Evolutionary conservation across 35 echinoderm and acorn worm species (phyloP), one percentile per base, ranked within the genome.

Genomic region (Apostichopus californicus): DNA sequence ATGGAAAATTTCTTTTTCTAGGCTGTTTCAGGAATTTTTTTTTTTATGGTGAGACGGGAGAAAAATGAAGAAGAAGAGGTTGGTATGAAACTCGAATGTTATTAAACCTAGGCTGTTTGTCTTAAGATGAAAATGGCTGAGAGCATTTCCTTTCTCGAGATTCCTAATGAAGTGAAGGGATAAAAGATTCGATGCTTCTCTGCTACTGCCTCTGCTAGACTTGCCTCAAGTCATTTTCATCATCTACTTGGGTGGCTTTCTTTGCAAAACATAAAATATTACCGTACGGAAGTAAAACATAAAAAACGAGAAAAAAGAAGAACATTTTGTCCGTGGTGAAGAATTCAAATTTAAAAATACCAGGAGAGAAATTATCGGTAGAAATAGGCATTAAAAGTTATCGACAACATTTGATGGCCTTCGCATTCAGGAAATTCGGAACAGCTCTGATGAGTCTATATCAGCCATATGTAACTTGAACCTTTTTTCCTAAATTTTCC

Each of bases 61-160:
- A 46, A 46, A 34, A 34, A 34, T 34, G 34, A 46, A 46, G 34
- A 46, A 46, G 34, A 46, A 46, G 34, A 46, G 34, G 34, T 46
- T 56, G n/a, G 8, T 83, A 8, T 83, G 53, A 34, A 83, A 83
- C 80, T 34, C 55, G 52, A 83, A 53, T 83, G 80, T 83, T 83
- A 83, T 55, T 46, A 83, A 83, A 83, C 10, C 46, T 34, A 83
- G 80, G 5, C 53, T 83, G 80, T 83, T 83, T 83, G 80, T 83
- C 28, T 83, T 83, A 17, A 56, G 13, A 17, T 46, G 34, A 83
- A 83, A 83, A 83, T 83, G 6, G 80, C 80, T 83, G 28, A 56
- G 5, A 83, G 80, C 80, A 55, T 83, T 83, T 83, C 80, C 80
- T 83, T 83, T 53, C 55, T 53, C 8, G 34, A 13, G 15, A n/a